Conservation (phyloP, 2,113 vertebrate genomes). For the Anser cygnoides region DNA sequence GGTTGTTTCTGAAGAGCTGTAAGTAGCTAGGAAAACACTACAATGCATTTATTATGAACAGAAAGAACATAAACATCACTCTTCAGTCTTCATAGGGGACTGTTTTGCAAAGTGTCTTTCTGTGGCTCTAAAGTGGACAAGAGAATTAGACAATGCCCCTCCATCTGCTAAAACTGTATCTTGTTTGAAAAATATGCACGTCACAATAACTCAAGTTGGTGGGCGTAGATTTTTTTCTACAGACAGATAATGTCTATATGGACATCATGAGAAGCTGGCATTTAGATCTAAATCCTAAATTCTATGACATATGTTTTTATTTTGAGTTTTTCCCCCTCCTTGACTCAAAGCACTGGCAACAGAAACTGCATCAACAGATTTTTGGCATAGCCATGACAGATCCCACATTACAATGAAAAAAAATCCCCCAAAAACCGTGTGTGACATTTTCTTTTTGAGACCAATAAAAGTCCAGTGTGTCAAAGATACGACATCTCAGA, state of each 20-base stretch:
- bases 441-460: conserved; percentile 34
- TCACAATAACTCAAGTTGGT: neutral
- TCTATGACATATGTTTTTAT: conserved; percentile 67
- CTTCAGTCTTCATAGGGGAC: neutral
- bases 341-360: conserved; percentile 66
- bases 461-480: conserved; percentile 11
- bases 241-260: conserved; percentile 36
- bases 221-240: neutral
- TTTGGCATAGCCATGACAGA: conserved; percentile 62
- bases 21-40: neutral
- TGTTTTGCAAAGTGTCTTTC: neutral
- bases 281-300: conserved; percentile 60
- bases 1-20: neutral
- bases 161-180: neutral
- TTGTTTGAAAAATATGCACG: neutral
- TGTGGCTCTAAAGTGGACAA: neutral
- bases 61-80: neutral
- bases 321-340: conserved; percentile 17
- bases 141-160: neutral
- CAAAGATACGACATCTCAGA: neutral
- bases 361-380: conserved; percentile 62
- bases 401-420: conserved; percentile 45
- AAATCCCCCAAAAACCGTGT: neutral
- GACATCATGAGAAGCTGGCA: conserved; percentile 40
- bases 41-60: neutral